Percentiles rank a stretch among this genome's conserved stretches.
Conservation (phyloP, 2,888 invertebrate species). For the Brachylomia viminalis region DNA sequence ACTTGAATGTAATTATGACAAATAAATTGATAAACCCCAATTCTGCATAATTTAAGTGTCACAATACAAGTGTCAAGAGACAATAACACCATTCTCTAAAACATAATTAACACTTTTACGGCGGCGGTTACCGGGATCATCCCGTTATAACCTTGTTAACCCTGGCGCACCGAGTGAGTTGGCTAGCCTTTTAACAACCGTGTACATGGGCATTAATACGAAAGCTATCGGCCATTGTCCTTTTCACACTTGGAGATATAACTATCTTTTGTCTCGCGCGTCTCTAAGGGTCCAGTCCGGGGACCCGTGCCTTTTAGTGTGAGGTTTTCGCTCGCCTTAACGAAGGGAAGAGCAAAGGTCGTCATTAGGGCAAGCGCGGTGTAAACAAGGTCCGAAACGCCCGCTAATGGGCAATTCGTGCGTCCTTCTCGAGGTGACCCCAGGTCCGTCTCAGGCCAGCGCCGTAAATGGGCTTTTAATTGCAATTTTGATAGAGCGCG, state of each 20-base stretch:
- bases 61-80: conserved; percentile 75
- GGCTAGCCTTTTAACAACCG: conserved; percentile 90
- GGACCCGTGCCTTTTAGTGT: conserved; percentile 89
- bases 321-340: conserved; percentile 91
- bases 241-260: conserved; percentile 78
- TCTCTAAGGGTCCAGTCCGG: conserved; percentile 86
- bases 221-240: conserved; percentile 89
- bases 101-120: conserved; percentile 90
- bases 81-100: conserved; percentile 85
- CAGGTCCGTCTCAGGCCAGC: conserved; percentile 85
- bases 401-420: conserved; percentile 91
- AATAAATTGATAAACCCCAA: conserved; percentile 25
- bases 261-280: conserved; percentile 82
- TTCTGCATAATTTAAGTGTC: conserved; percentile 65
- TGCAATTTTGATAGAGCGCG: conserved; percentile 88
- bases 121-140: conserved; percentile 88
- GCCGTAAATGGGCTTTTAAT: conserved; percentile 89
- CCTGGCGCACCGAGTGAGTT: conserved; percentile 87
- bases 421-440: conserved; percentile 89
- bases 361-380: conserved; percentile 91
- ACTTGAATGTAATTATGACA: neutral
- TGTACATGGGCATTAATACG: conserved; percentile 90
- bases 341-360: conserved; percentile 91
- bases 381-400: conserved; percentile 90
- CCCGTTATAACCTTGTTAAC: conserved; percentile 91